Conservation (phyloP, 2,113 vertebrate genomes). For the Anarrhichthys ocellatus region DNA sequence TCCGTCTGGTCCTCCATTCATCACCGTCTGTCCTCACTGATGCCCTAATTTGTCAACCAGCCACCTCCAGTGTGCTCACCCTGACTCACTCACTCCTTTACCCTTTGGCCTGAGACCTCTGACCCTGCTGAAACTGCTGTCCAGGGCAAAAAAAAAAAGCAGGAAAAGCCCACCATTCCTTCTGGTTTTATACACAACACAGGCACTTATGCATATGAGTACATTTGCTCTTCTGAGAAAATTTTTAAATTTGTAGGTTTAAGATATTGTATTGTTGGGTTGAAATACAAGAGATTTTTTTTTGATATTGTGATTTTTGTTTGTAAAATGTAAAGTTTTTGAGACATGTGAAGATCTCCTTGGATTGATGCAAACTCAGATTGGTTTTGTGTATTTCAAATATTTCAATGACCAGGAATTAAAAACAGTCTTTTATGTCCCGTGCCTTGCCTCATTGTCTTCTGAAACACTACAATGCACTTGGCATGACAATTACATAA, state of each 20-base stretch:
- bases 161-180: not conserved
- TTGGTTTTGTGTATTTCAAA: not conserved
- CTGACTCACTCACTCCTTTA: slow-evolving; percentile 33
- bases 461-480: slow-evolving; percentile 5
- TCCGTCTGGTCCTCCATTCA: slow-evolving; percentile 33
- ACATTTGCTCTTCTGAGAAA: not conserved
- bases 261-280: not conserved
- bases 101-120: slow-evolving; percentile 47
- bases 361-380: not conserved
- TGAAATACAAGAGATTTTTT: too few relatives aligned
- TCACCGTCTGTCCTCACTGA: slow-evolving; percentile 43
- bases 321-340: not conserved
- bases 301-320: not conserved
- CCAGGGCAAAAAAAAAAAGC: not conserved
- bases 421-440: not conserved
- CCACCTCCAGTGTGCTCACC: not conserved
- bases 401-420: not conserved
- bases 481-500: not conserved
- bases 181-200: not conserved
- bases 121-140: slow-evolving; percentile 21
- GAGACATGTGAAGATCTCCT: not conserved
- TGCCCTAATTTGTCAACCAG: slow-evolving; percentile 54
- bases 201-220: too few relatives aligned
- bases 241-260: not conserved
- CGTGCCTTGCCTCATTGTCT: not conserved